Evolutionary conservation across 2,797 vertebrate species (phyloP), one percentile per base, ranked within the genome.

Genomic region (Paedocypris micromegethes): DNA sequence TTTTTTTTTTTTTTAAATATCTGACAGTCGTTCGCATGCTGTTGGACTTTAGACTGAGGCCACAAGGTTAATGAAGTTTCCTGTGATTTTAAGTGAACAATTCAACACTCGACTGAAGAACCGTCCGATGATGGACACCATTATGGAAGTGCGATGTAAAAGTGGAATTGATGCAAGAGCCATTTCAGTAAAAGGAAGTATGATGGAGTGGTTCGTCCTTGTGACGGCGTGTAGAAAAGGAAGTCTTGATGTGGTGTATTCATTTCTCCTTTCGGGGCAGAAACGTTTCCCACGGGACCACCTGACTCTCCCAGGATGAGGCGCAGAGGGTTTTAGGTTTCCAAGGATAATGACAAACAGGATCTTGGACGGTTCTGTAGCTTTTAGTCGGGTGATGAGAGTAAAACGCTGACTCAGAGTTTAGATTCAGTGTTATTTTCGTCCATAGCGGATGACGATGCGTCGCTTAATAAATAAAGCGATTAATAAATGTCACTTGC

Each of bases 261-360:
- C 63, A 88, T 90, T 89, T 90, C 87, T 82, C 80, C 87, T 87
- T 88, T 89, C 83, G 8, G 85, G 73, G 83, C 87, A 86, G 84
- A 89, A 88, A 84, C 49, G 77, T 76, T 78, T 84, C 77, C 86
- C 68, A 62, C 0, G 77, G 82, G 86, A 65, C 66, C 65, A 72
- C 82, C 83, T 83, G 83, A 84, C 83, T 86, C 85, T 88, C 85
- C 84, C 37, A 78, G 78, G 80, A 83, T 76, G 47, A 60, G 78
- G 78, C 69, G 7, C 47, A 52, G 61, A 62, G 47, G 68, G 84
- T 83, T 76, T 90, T 85, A 80, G 63, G 78, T 90, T 88, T 78
- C 86, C 72, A 58, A 23, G 39, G 64, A 72, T 79, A 74, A 74
- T 64, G 74, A 74, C 60, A 70, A 58, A 73, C 72, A 9, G 68